These are phyloP conservation scores for Lophotriccus pileatus DNA, from an alignment of 2,797 vertebrate species.

Conservation along the genomic window DNA sequence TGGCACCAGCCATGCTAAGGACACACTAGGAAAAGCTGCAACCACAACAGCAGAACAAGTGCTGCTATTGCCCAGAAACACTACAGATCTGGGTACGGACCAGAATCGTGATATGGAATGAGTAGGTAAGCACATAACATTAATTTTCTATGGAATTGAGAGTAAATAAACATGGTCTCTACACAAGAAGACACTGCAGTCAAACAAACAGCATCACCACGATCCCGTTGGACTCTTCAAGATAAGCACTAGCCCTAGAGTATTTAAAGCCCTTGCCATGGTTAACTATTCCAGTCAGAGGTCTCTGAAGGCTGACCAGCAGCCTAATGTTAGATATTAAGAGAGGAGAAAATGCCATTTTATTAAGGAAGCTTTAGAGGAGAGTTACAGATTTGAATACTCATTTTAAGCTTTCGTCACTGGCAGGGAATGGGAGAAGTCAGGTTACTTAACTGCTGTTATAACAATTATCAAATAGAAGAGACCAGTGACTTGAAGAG, in stretches of 20 bases:
- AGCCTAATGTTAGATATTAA: not conserved
- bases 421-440: not conserved
- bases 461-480: not conserved
- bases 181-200: not conserved
- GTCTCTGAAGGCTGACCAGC: not conserved
- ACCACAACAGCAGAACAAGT: not conserved
- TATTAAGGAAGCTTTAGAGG: not conserved
- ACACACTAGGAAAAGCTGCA: not conserved
- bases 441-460: not conserved
- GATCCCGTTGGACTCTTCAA: not conserved
- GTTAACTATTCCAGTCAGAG: not conserved
- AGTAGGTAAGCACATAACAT: not conserved
- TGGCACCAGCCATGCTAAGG: not conserved
- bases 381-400: not conserved
- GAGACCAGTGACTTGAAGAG: slow-evolving; percentile 1
- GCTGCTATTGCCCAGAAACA: not conserved
- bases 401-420: not conserved
- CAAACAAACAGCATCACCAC: not conserved
- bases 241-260: not conserved
- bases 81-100: not conserved
- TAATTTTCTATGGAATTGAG: not conserved
- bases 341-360: not conserved
- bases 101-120: not conserved
- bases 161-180: not conserved
- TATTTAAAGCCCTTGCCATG: not conserved